Conservation (phyloP, 1,140 invertebrate species). For the Habropoda laboriosa region DNA sequence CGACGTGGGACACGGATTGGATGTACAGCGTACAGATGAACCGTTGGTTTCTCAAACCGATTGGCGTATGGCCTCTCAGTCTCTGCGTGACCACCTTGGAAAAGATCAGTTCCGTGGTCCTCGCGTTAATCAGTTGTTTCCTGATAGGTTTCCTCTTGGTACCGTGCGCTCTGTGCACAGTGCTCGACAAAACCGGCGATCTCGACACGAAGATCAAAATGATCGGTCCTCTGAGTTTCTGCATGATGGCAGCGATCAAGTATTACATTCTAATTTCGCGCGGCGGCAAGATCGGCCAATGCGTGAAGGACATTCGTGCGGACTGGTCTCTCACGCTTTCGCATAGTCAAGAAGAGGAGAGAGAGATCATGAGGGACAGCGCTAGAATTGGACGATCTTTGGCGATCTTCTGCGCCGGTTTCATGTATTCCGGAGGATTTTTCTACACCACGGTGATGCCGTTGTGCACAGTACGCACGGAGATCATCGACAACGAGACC, state of each 20-base stretch:
- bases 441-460: slow-evolving; percentile 74
- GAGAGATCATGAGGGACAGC: slow-evolving; percentile 45
- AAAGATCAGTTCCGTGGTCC: slow-evolving; percentile 20
- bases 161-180: slow-evolving; percentile 43
- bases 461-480: slow-evolving; percentile 57
- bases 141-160: slow-evolving; percentile 54
- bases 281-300: slow-evolving; percentile 30
- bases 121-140: slow-evolving; percentile 34
- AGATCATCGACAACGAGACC: slow-evolving; percentile 60
- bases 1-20: slow-evolving; percentile 18
- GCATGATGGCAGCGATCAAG: slow-evolving; percentile 49
- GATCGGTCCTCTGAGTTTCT: slow-evolving; percentile 60
- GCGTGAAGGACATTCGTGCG: slow-evolving; percentile 38
- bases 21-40: slow-evolving; percentile 56
- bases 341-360: slow-evolving; percentile 6
- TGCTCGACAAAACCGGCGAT: slow-evolving; percentile 35
- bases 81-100: slow-evolving; percentile 17
- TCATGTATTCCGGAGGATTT: slow-evolving; percentile 74
- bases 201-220: slow-evolving; percentile 47
- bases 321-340: slow-evolving; percentile 41
- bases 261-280: slow-evolving; percentile 48
- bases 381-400: slow-evolving; percentile 57
- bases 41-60: slow-evolving; percentile 54
- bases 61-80: slow-evolving; percentile 51
- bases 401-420: slow-evolving; percentile 54